Percentiles rank a stretch among this genome's conserved stretches.
Conservation (phyloP, 2,113 vertebrate genomes). For the Cromileptes altivelis region DNA sequence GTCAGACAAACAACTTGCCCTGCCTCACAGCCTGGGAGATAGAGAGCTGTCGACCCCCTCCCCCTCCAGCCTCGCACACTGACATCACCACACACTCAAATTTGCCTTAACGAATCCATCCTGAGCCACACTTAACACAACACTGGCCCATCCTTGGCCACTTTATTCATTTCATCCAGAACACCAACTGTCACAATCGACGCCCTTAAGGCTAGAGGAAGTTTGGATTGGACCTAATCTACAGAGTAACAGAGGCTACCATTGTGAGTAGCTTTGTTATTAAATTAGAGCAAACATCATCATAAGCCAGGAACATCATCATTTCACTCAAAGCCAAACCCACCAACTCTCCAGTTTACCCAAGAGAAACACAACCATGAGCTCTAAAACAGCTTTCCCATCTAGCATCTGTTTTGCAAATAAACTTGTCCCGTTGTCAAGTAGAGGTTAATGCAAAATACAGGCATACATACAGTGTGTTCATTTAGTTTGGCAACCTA, state of each 20-base stretch:
- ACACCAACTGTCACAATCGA: not conserved
- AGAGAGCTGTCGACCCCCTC: not conserved
- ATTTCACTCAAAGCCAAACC: constrained; percentile 43
- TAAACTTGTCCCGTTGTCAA: constrained; percentile 47
- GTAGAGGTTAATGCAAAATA: constrained; percentile 44
- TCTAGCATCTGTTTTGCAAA: constrained; percentile 44
- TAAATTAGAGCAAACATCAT: constrained; percentile 35
- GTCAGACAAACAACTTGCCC: constrained; percentile 64
- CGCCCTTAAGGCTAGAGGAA: constrained; percentile 2
- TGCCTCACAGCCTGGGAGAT: constrained; percentile 39
- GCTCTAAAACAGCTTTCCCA: constrained; percentile 27
- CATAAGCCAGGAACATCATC: constrained; percentile 38
- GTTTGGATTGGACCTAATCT: not conserved
- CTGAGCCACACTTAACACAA: constrained; percentile 48
- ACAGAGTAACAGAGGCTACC: not conserved
- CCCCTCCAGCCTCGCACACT: not conserved
- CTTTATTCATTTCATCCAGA: constrained; percentile 15
- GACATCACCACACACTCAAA: constrained; percentile 31
- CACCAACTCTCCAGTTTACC: constrained; percentile 10
- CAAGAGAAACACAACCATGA: constrained; percentile 20
- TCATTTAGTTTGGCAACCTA: constrained; percentile 15
- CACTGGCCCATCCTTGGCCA: constrained; percentile 39
- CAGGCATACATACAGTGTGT: constrained; percentile 44
- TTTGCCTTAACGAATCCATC: constrained; percentile 51
- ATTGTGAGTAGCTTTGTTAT: constrained; percentile 32